Evolutionary conservation across 2,113 vertebrate genomes (phyloP).

Genomic region (Neotragus moschatus): DNA sequence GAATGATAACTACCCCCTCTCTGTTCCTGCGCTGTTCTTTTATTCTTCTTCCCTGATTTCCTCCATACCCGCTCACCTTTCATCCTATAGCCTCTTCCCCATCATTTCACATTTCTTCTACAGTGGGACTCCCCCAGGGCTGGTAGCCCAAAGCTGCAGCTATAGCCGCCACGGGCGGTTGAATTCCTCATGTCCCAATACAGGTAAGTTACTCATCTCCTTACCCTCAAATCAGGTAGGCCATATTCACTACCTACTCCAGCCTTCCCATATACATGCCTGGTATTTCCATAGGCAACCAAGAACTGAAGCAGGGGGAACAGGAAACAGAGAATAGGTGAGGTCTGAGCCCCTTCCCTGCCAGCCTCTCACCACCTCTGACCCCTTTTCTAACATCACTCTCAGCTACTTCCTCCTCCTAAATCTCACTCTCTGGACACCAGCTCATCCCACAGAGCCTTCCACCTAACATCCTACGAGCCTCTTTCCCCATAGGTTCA

Average conservation of each 20-base stretch:
- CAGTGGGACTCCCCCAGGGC: conserved; percentile 61
- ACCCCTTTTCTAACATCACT: background rate
- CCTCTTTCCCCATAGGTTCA: background rate
- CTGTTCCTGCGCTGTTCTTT: background rate
- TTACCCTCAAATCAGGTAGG: background rate
- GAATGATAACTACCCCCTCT: background rate
- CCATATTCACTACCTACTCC: background rate
- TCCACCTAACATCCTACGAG: background rate
- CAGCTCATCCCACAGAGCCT: background rate
- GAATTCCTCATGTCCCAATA: background rate
- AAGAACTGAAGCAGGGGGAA: conserved; percentile 37
- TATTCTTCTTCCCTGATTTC: background rate
- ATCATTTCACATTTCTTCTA: conserved; percentile 66
- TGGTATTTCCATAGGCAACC: conserved; percentile 66
- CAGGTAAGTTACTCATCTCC: conserved; percentile 44
- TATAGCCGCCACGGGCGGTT: conserved; percentile 76
- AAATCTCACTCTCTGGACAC: background rate
- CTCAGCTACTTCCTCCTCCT: background rate
- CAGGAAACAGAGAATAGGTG: conserved; percentile 61
- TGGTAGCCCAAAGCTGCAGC: conserved; percentile 73
- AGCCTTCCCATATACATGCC: background rate
- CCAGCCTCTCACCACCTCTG: background rate
- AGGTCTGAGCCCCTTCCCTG: conserved; percentile 28
- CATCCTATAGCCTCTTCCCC: conserved; percentile 35
- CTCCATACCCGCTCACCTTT: background rate